Conservation (phyloP, 2,797 vertebrate genomes). For the Lophius americanus region DNA sequence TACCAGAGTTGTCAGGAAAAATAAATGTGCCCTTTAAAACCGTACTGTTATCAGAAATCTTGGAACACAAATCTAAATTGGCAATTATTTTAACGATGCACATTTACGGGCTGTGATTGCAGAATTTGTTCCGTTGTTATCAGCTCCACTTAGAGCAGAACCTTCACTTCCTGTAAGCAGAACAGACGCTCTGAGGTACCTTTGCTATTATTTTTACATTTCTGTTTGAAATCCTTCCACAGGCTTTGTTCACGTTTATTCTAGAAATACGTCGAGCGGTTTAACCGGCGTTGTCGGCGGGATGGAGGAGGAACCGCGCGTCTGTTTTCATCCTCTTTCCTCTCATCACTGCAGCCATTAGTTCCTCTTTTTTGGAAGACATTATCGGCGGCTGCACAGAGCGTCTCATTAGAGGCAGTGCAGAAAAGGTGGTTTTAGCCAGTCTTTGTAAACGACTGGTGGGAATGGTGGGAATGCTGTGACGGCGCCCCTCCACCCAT, state of each 20-base stretch:
- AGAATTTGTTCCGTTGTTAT: neutral
- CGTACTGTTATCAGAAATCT: neutral
- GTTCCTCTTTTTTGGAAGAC: slow-evolving; percentile 25
- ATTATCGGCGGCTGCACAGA: slow-evolving; percentile 47
- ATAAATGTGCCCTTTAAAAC: neutral
- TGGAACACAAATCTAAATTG: neutral
- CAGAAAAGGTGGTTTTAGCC: slow-evolving; percentile 58
- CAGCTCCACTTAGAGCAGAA: slow-evolving; percentile 5
- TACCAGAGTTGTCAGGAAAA: neutral
- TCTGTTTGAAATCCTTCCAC: slow-evolving; percentile 20
- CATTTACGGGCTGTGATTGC: neutral
- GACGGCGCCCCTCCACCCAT: slow-evolving; percentile 52
- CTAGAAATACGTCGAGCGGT: slow-evolving; percentile 16
- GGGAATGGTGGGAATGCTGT: slow-evolving; percentile 54
- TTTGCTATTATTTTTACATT: slow-evolving; percentile 9
- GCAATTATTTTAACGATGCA: neutral
- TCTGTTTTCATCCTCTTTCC: slow-evolving; percentile 32
- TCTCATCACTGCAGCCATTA: slow-evolving; percentile 52
- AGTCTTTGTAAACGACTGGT: slow-evolving; percentile 56
- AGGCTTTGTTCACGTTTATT: slow-evolving; percentile 19
- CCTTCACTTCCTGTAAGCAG: neutral
- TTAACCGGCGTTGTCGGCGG: slow-evolving; percentile 4
- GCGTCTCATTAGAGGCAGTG: slow-evolving; percentile 50
- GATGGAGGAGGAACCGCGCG: slow-evolving; percentile 23
- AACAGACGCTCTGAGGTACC: slow-evolving; percentile 1